Evolutionary conservation across 2,888 invertebrate species (phyloP).

Genomic region (Drosophila anomalipes): DNA sequence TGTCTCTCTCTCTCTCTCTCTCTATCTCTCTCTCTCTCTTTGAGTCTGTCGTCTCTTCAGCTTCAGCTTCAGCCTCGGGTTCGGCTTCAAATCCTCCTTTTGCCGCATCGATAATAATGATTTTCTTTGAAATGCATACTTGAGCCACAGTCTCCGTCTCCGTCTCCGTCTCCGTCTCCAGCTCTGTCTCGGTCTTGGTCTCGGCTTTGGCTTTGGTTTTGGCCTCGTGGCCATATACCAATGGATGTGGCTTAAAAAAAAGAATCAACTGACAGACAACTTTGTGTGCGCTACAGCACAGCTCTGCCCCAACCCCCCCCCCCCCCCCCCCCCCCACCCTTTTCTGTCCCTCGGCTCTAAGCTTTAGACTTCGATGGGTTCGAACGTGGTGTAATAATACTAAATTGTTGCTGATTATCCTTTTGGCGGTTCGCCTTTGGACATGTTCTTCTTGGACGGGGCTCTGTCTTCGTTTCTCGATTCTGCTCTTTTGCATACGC

Average conservation of each 20-base stretch:
- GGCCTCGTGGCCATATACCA: constrained; percentile 21
- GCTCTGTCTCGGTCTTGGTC: constrained; percentile 16
- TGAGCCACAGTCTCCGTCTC: constrained; percentile 41
- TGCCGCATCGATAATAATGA: constrained; percentile 80
- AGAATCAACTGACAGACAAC: constrained; percentile 72
- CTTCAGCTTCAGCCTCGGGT: constrained; percentile 25
- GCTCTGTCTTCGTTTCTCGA: constrained; percentile 35
- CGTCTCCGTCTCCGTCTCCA: constrained; percentile 7
- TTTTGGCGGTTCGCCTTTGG: constrained; percentile 83
- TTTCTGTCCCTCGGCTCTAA: background rate
- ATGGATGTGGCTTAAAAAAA: constrained; percentile 41
- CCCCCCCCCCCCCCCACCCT: background rate
- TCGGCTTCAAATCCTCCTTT: constrained; percentile 34
- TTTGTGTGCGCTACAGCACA: constrained; percentile 66
- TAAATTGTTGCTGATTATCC: constrained; percentile 85
- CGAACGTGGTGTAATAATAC: constrained; percentile 85
- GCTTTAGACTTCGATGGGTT: constrained; percentile 70
- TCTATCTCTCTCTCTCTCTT: constrained; percentile 12
- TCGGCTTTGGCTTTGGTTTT: constrained; percentile 16
- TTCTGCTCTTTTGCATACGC: constrained; percentile 70
- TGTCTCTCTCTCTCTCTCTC: background rate
- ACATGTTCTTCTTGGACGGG: constrained; percentile 65
- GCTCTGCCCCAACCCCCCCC: background rate
- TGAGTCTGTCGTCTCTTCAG: constrained; percentile 32
- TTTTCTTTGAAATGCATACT: constrained; percentile 82